Evolutionary conservation across 1,140 invertebrate genomes (phyloP), one percentile per base, ranked within the genome.

Genomic region (Stratiolaelaps scimitus): DNA sequence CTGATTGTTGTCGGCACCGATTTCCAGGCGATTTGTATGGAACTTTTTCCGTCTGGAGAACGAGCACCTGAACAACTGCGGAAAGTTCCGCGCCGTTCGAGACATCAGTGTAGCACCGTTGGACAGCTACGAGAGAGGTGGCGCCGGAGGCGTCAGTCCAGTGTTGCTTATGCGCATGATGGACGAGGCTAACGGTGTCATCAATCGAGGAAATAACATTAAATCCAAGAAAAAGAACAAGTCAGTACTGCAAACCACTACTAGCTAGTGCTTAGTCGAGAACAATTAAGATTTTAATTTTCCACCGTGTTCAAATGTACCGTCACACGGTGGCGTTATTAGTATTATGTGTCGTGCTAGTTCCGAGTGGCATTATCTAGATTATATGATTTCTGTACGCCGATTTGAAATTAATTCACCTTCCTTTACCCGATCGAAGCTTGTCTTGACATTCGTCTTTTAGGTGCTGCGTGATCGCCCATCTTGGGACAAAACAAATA

Each of bases 21-120:
- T 56, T 73, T 69, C 44, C 71, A 92, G 92, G 72, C 81, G 94
- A 67, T 99, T 99, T 78, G 84, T 99, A 43, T 99, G 96, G 96
- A 99, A 99, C 77, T 99, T 94, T 76, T 98, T 98, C 80, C 93
- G 96, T 0, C 76, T 99, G 69, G 96, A 99, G 78, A 99, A 99
- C 78, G 96, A 99, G 74, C 96, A 99, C 72, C 79, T 99, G 6
- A 99, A 99, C 78, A 99, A 99, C 79, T 98, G 94, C 79, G 95
- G 95, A 77, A 92, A 98, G 80, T 99, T 99, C 79, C 81, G 95
- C 74, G 95, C 95, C 2, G 95, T 98, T 0, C 78, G 96, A 23
- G 95, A 99, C 75, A 99, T 99, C 68, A 96, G 91, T 0, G 92
- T 99, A 26, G 92, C 92, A 10, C 95, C 95, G 0, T 83, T 98